Evolutionary conservation across 2,113 vertebrate genomes (phyloP).

Genomic region (Notarius lentiginosus): DNA sequence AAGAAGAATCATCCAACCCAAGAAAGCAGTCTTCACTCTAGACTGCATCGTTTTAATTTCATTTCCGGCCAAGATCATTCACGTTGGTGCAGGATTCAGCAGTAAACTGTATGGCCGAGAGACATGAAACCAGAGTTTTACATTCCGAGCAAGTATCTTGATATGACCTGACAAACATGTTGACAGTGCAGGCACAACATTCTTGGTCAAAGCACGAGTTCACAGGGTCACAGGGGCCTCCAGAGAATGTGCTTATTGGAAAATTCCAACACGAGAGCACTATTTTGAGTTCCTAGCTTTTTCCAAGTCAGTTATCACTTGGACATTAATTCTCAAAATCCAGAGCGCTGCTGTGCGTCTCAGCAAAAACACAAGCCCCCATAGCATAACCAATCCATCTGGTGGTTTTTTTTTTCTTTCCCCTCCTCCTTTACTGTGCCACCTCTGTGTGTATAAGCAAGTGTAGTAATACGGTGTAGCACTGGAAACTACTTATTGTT

Average conservation of each 20-base stretch:
- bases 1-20: too few species aligned
- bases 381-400: neutral
- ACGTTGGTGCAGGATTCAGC: neutral
- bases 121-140: neutral
- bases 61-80: neutral
- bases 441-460: neutral
- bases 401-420: too few species aligned
- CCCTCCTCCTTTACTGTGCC: neutral
- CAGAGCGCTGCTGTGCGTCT: neutral
- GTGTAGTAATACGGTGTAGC: neutral
- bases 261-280: conserved; percentile 23
- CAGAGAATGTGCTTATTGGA: conserved; percentile 5
- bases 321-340: neutral
- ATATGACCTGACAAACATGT: conserved; percentile 27
- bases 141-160: conserved; percentile 25
- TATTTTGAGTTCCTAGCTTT: conserved; percentile 2
- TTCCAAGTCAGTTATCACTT: neutral
- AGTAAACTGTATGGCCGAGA: neutral
- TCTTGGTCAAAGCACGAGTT: neutral
- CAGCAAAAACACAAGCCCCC: neutral
- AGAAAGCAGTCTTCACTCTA: neutral
- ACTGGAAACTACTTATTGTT: neutral
- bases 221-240: neutral
- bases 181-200: neutral
- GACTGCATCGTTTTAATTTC: neutral